These are phyloP conservation scores for Seira ritae DNA, from an alignment of 2,888 invertebrate species.

Conservation along the genomic window DNA sequence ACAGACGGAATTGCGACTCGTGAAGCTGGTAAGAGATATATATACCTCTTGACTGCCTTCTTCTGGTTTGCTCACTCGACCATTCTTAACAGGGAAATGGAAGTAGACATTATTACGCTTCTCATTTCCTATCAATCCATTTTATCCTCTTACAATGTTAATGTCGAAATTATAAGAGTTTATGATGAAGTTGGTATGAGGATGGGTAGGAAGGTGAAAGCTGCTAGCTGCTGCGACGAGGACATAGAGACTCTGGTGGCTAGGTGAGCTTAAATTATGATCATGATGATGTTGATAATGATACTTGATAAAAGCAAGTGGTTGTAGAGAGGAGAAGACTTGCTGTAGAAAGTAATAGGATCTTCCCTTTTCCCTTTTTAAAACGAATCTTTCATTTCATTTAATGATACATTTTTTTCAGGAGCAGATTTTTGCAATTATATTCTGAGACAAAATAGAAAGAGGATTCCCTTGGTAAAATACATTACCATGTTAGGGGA, in stretches of 20 bases:
- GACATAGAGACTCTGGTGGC: not conserved
- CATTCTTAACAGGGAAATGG: constrained; percentile 4
- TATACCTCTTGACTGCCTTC: not conserved
- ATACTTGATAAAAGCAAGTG: constrained; percentile 10
- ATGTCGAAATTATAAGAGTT: constrained; percentile 11
- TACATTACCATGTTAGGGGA: too few species aligned
- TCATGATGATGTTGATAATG: constrained; percentile 7
- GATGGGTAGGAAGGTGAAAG: not conserved
- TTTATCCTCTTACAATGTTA: constrained; percentile 8
- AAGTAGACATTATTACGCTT: constrained; percentile 1
- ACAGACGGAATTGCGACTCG: not conserved
- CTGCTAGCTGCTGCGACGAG: too few species aligned
- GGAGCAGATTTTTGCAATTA: too few species aligned
- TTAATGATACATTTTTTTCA: too few species aligned
- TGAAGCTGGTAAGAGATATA: constrained; percentile 6
- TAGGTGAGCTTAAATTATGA: not conserved
- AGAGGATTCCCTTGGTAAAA: too few species aligned
- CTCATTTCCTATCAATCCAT: constrained; percentile 11
- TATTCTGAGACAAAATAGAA: too few species aligned
- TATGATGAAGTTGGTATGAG: constrained; percentile 5
- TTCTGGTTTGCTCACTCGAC: not conserved
- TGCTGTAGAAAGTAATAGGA: too few species aligned
- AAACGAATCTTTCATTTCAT: too few species aligned
- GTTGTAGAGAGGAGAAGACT: not conserved
- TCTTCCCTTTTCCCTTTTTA: too few species aligned